Conservation (phyloP, 1,140 invertebrate genomes). For the Cyclina sinensis region DNA sequence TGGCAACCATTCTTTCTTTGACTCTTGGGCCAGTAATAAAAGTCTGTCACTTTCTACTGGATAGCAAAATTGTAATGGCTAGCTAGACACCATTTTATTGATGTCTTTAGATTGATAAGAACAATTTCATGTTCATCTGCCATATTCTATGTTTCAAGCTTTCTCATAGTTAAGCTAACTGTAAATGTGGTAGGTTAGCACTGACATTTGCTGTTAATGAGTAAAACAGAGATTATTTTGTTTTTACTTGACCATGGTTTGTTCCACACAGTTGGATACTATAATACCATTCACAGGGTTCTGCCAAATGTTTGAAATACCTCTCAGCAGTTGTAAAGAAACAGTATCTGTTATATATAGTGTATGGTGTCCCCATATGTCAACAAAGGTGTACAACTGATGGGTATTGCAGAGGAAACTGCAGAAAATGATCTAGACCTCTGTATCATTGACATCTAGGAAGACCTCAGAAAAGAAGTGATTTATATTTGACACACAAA, state of each 20-base stretch:
- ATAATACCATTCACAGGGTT: neutral
- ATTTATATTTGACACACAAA: no score
- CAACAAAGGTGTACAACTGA: neutral
- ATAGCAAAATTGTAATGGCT: no score
- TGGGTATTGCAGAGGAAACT: neutral
- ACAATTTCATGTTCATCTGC: no score
- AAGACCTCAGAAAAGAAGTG: no score
- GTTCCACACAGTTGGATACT: neutral
- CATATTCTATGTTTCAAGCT: no score
- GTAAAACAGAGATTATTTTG: neutral
- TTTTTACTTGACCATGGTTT: constrained; percentile 5
- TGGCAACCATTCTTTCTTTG: no score
- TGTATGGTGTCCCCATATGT: neutral
- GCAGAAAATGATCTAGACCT: neutral
- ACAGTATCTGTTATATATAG: neutral
- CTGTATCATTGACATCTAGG: neutral
- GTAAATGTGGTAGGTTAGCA: no score
- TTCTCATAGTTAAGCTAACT: no score
- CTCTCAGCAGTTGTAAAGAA: neutral
- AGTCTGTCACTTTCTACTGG: no score
- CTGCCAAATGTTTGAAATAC: neutral
- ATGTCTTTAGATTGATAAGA: no score
- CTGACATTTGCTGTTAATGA: neutral
- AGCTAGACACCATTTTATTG: no score
- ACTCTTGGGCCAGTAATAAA: no score